Evolutionary conservation across 2,888 invertebrate genomes (phyloP), one percentile per base, ranked within the genome.

Genomic region (Drosophila mayaguana): DNA sequence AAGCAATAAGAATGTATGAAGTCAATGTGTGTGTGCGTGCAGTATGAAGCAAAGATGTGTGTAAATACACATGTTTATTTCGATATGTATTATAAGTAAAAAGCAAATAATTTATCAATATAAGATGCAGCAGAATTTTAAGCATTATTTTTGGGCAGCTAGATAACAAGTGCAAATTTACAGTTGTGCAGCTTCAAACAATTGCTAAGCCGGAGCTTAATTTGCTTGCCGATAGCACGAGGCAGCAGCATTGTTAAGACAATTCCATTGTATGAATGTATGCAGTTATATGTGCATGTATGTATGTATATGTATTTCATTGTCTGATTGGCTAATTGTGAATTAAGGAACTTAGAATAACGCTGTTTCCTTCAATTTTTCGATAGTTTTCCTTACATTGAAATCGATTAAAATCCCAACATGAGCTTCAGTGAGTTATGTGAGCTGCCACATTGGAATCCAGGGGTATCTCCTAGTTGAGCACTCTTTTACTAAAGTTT

Each of bases 41-140:
- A 16, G 28, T 9, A 14, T 5, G 28, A 20, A 28, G 18, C n/a
- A 32, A 56, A 36, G 22, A 48, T 32, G 12, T 60, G 36, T 6
- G n/a, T 16, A 16, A 51, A 38, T 38, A n/a, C 25, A 9, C 57
- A 14, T 34, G 11, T 68, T 2, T 56, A 14, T 43, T 18, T 28
- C 1, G 2, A 8, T 28, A n/a, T 40, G 22, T 32, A 16, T 18
- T 50, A 34, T 50, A 3, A 34, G 34, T 8, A 34, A 50, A 50
- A 34, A 34, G 36, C n/a, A 46, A 48, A 48, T 38, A 46, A 25
- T 18, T 18, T 6, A 48, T 28, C 36, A 59, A 59, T 45, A 20
- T 22, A 57, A 36, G 4, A 36, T n/a, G 7, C 1, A 7, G 16
- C 16, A n/a, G 7, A n/a, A 40, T 40, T 8, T 40, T 3, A n/a